A percentile compares a stretch with the other conserved stretches of the same genome.
phyloP scores from a whole-genome alignment of 2,888 invertebrate species.

The Drosophila putrida region DNA sequence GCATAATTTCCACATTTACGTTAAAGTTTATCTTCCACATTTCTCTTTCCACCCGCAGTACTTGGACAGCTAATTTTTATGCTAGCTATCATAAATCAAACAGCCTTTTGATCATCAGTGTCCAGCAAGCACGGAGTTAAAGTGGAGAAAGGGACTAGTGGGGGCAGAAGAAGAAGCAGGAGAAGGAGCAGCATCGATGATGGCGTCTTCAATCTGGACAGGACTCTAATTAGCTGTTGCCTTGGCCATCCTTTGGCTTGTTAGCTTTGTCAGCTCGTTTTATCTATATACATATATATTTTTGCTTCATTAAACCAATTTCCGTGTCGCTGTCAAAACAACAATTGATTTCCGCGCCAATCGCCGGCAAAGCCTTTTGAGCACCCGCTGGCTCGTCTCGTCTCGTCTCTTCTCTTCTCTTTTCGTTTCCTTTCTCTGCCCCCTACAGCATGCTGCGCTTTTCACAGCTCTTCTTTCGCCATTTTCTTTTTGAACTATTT shows the following conservation, averaged over 20 bases:
- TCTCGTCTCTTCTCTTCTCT: too few relatives aligned
- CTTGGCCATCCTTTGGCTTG: conserved; percentile 61
- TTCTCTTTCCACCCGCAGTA: conserved; percentile 1
- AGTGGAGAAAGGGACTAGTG: neutral
- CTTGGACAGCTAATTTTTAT: conserved; percentile 69
- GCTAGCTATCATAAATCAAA: conserved; percentile 76
- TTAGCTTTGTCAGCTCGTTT: conserved; percentile 76
- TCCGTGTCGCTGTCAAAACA: conserved; percentile 81
- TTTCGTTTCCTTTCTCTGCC: neutral
- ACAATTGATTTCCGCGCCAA: conserved; percentile 82
- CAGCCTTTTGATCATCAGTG: conserved; percentile 76
- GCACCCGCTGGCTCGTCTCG: neutral
- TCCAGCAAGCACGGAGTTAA: conserved; percentile 2
- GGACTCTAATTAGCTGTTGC: conserved; percentile 72
- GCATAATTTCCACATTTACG: conserved; percentile 75
- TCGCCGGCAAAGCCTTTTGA: conserved; percentile 67
- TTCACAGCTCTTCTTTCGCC: conserved; percentile 40
- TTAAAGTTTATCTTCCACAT: conserved; percentile 56
- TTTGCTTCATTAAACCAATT: conserved; percentile 81
- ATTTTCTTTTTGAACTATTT: conserved; percentile 46
- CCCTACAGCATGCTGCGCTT: conserved; percentile 34
- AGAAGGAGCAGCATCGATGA: conserved; percentile 14
- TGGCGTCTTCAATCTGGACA: conserved; percentile 62
- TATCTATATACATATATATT: conserved; percentile 51
- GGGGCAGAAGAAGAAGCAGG: neutral